Base-by-base conservation (phyloP, 2,888 invertebrate species). In the Schizaphis graminum region DNA sequence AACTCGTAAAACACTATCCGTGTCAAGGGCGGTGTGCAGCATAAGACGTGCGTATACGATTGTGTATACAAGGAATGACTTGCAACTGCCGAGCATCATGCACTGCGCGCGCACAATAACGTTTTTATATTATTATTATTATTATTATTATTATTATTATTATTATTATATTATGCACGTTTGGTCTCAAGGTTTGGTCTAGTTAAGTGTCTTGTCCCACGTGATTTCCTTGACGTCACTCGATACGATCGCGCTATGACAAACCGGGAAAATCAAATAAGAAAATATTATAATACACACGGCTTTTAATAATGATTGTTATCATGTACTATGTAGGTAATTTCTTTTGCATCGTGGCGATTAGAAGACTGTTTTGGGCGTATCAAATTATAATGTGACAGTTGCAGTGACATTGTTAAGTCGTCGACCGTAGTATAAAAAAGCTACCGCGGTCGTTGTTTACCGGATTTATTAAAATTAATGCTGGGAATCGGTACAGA, bases 201-300 rank as follows among this genome's bases (percentile, higher is more conserved):
- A 89, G 92, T 92, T 57, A 57, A 93, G 93, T 84, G 61, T 90
- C 47, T 93, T 56, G 57, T 53, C 93, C 89, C 89, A 57, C 89
- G 93, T 84, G 93, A 90, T 93, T 84, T 93, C 90, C 90, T 89
- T 93, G 90, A 93, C 89, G 93, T 90, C 85, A 47, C 56, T 93
- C 67, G 49, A 88, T 87, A n/a, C 86, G 86, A 35, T 47, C n/a
- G n/a, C 28, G 16, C 56, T 24, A 53, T 41, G 47, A n/a, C 47
- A 47, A n/a, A 61, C 44, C 56, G 28, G 47, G 56, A 86, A 92
- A 92, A 92, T 92, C 47, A 57, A 57, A 86, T 47, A 44, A 57
- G 47, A 77, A 77, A 77, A 77, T 77, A 77, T 77, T 77, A 35
- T 35, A 77, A 35, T 67, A 35, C 67, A 35, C 77, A 2, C 77